Conservation (phyloP, 2,888 invertebrate species). For the Agelastica alni region DNA sequence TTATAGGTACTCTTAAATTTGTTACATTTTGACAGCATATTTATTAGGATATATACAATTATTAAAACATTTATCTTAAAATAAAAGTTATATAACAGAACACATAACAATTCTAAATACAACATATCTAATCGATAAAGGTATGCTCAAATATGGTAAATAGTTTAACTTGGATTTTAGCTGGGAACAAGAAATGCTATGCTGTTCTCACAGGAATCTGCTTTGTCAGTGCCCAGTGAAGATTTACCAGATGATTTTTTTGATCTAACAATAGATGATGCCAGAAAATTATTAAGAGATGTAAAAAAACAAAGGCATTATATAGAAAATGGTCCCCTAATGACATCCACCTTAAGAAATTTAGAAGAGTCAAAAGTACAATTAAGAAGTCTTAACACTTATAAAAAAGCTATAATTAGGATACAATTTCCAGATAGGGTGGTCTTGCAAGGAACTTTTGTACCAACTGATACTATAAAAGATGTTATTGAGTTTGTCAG, state of each 20-base stretch:
- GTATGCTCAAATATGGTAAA: no score
- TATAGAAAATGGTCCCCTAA: slow-evolving; percentile 73
- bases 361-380: slow-evolving; percentile 63
- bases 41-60: no score
- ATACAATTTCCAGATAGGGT: slow-evolving; percentile 85
- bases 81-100: no score
- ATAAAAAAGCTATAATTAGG: slow-evolving; percentile 78
- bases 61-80: no score
- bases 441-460: slow-evolving; percentile 85
- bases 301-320: slow-evolving; percentile 67
- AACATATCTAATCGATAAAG: no score
- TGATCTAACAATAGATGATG: slow-evolving; percentile 82
- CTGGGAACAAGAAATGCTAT: slow-evolving; percentile 76
- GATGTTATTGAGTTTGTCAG: slow-evolving; percentile 76
- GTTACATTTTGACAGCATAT: no score
- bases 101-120: neutral
- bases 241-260: slow-evolving; percentile 88
- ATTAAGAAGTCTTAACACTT: slow-evolving; percentile 66
- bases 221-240: slow-evolving; percentile 67
- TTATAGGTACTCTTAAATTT: no score
- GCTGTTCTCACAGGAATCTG: slow-evolving; percentile 67
- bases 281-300: slow-evolving; percentile 74
- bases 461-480: slow-evolving; percentile 73
- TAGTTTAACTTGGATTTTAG: slow-evolving; percentile 61
- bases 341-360: slow-evolving; percentile 68